These are phyloP conservation scores for Norana najaformis DNA, from an alignment of 2,888 invertebrate genomes.

Conservation along the genomic window DNA sequence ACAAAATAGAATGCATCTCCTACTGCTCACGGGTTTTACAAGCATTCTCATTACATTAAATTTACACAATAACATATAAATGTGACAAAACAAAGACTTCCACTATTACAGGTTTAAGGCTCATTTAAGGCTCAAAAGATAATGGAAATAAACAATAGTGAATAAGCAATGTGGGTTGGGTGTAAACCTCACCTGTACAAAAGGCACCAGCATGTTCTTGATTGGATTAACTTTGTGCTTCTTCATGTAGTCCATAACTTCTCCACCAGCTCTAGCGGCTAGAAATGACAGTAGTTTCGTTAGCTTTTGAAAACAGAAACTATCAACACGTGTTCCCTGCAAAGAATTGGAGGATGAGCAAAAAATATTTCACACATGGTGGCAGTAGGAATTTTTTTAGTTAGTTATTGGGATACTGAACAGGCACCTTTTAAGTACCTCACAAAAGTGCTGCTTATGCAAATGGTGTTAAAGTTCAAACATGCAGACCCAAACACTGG, in stretches of 20 bases:
- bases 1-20: no score
- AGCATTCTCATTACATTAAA: no score
- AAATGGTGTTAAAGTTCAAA: not conserved
- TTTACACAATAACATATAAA: no score
- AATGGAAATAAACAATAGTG: not conserved
- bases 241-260: constrained; percentile 81
- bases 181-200: constrained; percentile 56
- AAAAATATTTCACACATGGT: not conserved
- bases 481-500: not conserved
- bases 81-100: no score
- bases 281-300: not conserved
- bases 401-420: no score
- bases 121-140: no score
- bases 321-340: not conserved
- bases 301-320: not conserved
- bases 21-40: no score
- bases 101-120: no score
- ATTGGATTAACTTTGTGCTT: constrained; percentile 79
- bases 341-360: not conserved
- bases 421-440: not conserved
- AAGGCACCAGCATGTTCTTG: constrained; percentile 71
- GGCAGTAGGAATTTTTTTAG: not conserved
- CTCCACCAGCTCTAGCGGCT: constrained; percentile 76
- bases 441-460: not conserved
- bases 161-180: not conserved